These are phyloP conservation scores for Oreohelix idahoensis DNA, from an alignment of 1,140 invertebrate species.

Conservation along the genomic window DNA sequence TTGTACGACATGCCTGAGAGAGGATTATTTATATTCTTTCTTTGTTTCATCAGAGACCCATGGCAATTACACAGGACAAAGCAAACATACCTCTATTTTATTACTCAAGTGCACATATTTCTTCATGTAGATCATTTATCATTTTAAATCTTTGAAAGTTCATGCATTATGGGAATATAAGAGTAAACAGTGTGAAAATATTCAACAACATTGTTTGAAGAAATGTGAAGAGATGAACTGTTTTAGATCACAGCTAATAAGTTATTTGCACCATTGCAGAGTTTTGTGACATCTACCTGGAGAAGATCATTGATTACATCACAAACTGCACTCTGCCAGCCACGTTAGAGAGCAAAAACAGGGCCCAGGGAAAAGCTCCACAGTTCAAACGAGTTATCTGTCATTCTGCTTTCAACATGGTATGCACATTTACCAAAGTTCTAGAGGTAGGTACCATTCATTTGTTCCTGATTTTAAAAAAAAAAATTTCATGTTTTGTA, in stretches of 20 bases:
- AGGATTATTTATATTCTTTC: too few species aligned
- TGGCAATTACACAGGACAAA: too few species aligned
- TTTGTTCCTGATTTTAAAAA: neutral
- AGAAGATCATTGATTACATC: conserved; percentile 65
- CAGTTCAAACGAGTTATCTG: conserved; percentile 60
- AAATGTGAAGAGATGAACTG: neutral
- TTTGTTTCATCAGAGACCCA: too few species aligned
- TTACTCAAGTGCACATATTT: too few species aligned
- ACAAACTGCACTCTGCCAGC: conserved; percentile 61
- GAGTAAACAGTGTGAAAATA: too few species aligned
- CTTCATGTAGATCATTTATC: too few species aligned
- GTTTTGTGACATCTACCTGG: conserved; percentile 68
- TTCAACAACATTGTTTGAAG: too few species aligned
- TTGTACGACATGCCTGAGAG: too few species aligned
- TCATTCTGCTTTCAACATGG: conserved; percentile 68
- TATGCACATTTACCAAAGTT: conserved; percentile 64
- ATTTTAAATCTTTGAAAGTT: too few species aligned
- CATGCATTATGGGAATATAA: too few species aligned
- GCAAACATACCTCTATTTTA: too few species aligned
- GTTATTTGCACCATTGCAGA: conserved; percentile 27
- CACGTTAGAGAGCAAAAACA: conserved; percentile 53
- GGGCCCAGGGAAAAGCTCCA: conserved; percentile 29
- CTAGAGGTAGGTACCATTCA: conserved; percentile 70
- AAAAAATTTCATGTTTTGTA: too few species aligned
- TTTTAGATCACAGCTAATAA: neutral